Percentiles rank a stretch among this genome's conserved stretches.
These are phyloP conservation scores for Halichoeres trimaculatus DNA, from an alignment of 2,113 vertebrate genomes.

Conservation along the genomic window DNA sequence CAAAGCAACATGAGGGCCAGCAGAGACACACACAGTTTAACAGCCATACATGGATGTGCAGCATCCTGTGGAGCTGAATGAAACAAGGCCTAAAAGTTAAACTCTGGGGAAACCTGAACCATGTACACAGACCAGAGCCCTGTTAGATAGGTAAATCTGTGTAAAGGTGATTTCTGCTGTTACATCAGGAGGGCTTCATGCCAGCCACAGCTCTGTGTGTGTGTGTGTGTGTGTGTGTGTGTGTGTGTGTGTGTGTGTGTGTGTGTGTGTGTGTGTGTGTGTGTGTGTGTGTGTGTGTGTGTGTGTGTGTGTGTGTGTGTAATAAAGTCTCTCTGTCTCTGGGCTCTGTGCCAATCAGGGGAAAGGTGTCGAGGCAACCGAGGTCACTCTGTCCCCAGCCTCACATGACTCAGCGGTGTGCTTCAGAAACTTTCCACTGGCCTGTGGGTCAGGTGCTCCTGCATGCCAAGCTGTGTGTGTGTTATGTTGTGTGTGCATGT, in stretches of 20 bases:
- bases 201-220: neutral
- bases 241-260: slow-evolving; percentile 1
- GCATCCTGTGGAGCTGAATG: neutral
- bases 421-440: slow-evolving; percentile 69
- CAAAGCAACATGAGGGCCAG: neutral
- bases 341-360: slow-evolving; percentile 54
- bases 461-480: neutral
- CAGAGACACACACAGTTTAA: neutral
- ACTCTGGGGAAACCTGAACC: neutral
- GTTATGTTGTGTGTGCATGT: slow-evolving; percentile 12
- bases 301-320: slow-evolving; percentile 1
- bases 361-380: slow-evolving; percentile 52
- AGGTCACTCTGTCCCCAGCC: slow-evolving; percentile 40
- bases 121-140: neutral
- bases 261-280: slow-evolving; percentile 1
- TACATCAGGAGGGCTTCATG: neutral
- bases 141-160: neutral
- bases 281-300: no score
- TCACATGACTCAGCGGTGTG: slow-evolving; percentile 58
- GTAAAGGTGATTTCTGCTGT: neutral
- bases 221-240: neutral
- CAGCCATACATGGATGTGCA: no score
- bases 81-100: neutral
- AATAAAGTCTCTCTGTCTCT: slow-evolving; percentile 10
- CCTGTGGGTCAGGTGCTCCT: slow-evolving; percentile 49